These are phyloP conservation scores for Microchirus variegatus DNA, from an alignment of 2,797 vertebrate species.

Conservation along the genomic window DNA sequence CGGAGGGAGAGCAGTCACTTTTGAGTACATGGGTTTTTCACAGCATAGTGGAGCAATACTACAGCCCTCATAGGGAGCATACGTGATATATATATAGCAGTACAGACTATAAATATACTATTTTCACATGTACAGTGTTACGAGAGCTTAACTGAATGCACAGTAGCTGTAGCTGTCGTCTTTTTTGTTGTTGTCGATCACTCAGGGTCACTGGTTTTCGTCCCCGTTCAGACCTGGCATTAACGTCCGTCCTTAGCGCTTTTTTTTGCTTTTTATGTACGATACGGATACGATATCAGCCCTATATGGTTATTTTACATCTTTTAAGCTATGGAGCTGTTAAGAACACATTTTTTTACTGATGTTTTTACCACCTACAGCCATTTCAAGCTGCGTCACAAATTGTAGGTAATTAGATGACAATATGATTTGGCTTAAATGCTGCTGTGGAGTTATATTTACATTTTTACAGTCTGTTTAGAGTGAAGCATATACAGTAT, in stretches of 20 bases:
- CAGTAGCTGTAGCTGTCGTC: slow-evolving; percentile 21
- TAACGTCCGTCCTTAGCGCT: not conserved
- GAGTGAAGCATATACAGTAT: too few relatives aligned
- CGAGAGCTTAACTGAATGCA: slow-evolving; percentile 19
- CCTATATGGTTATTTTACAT: too few relatives aligned
- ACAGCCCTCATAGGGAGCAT: slow-evolving; percentile 48
- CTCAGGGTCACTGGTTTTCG: slow-evolving; percentile 60
- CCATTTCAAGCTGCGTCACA: too few relatives aligned
- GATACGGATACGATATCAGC: too few relatives aligned
- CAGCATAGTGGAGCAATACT: slow-evolving; percentile 22
- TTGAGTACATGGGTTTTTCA: slow-evolving; percentile 5
- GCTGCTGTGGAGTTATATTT: too few relatives aligned
- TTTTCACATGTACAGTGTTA: slow-evolving; percentile 40
- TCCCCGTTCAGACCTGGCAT: not conserved
- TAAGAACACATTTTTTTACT: too few relatives aligned
- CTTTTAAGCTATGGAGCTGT: too few relatives aligned
- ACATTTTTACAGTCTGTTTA: too few relatives aligned
- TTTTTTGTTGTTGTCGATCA: slow-evolving; percentile 34
- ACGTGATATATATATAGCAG: slow-evolving; percentile 37
- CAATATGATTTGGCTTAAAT: too few relatives aligned
- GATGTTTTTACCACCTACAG: too few relatives aligned
- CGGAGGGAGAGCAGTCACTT: slow-evolving; percentile 1
- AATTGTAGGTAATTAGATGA: too few relatives aligned
- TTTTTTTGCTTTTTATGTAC: too few relatives aligned
- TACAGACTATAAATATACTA: slow-evolving; percentile 23